Base-by-base conservation (phyloP, 1,140 invertebrate genomes). In the Eurosta solidaginis region DNA sequence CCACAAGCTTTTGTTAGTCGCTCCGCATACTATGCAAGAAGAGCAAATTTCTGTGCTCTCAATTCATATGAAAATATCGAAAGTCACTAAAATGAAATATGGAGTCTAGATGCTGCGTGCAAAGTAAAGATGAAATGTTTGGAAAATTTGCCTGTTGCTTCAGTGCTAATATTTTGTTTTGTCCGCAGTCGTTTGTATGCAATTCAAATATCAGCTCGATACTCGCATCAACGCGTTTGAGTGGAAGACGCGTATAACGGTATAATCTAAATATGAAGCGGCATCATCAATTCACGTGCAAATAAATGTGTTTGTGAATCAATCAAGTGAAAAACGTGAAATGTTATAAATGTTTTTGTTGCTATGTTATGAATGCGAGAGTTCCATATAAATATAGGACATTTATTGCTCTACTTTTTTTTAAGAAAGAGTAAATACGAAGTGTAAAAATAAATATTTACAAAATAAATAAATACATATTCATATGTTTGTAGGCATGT, bases 61-160 rank as follows among this genome's bases (percentile, higher is more conserved):
- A 36, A n/a, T 68, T 68, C n/a, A 42, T 68, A 68, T 1, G 6
- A 42, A 68, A 68, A 68, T 68, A 68, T 68, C 33, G 22, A 68
- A 52, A 68, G 40, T 27, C 27, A 40, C 59, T 40, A 68, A 68
- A 40, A 68, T 68, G 36, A 68, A 68, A 68, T 40, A 20, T 68
- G 29, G n/a, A 5, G 17, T n/a, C n/a, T 2, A 20, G 59, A 68
- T 68, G 59, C 59, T 68, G 59, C 17, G 33, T 17, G 29, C n/a
- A n/a, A n/a, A n/a, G n/a, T n/a, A n/a, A 40, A 40, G 40, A 42
- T 68, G 59, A 68, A 68, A 22, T 68, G 59, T 68, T 68, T 68
- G 59, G 59, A 68, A 68, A 68, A 68, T 52, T 68, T 63, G n/a
- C 59, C 40, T 68, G 6, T 40, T 6, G 59, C 20, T 68, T 68